These are phyloP conservation scores for Cheirogaleus major DNA, from an alignment of 2,797 vertebrate genomes.

Conservation along the genomic window DNA sequence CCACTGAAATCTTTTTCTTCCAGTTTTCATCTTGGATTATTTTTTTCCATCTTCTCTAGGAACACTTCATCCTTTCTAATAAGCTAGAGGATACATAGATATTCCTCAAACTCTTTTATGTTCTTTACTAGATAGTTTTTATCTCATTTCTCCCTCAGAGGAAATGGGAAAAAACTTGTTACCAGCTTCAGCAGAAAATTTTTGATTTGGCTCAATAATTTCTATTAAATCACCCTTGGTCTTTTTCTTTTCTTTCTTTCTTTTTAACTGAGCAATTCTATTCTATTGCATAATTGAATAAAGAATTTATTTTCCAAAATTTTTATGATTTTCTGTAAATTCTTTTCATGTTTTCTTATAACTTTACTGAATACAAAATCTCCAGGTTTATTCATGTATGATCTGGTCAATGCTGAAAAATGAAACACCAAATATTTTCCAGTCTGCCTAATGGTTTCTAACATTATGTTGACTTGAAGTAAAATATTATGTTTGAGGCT, in stretches of 20 bases:
- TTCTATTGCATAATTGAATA: conserved; percentile 10
- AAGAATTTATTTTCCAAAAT: conserved; percentile 16
- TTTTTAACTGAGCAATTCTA: not conserved
- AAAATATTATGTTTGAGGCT: not conserved
- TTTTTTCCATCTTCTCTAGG: conserved; percentile 71
- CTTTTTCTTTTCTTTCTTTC: not conserved
- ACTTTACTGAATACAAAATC: not conserved
- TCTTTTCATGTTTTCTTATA: conserved; percentile 1
- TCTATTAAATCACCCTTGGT: not conserved
- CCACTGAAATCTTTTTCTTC: conserved; percentile 67
- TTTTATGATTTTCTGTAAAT: not conserved
- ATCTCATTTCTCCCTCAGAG: not conserved
- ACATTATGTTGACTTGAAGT: not conserved
- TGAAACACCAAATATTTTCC: conserved; percentile 26
- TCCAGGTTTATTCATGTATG: not conserved
- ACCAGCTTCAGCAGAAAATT: conserved; percentile 25
- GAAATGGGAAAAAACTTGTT: not conserved
- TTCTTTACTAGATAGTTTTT: conserved; percentile 50
- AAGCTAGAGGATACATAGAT: conserved; percentile 54
- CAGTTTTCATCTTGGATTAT: conserved; percentile 75
- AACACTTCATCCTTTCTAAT: conserved; percentile 66
- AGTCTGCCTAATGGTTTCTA: not conserved
- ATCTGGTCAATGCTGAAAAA: conserved; percentile 33
- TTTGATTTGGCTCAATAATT: not conserved
- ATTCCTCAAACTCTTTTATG: conserved; percentile 42